Conservation (phyloP, 2,113 vertebrate genomes). For the Micronycteris hirsuta region DNA sequence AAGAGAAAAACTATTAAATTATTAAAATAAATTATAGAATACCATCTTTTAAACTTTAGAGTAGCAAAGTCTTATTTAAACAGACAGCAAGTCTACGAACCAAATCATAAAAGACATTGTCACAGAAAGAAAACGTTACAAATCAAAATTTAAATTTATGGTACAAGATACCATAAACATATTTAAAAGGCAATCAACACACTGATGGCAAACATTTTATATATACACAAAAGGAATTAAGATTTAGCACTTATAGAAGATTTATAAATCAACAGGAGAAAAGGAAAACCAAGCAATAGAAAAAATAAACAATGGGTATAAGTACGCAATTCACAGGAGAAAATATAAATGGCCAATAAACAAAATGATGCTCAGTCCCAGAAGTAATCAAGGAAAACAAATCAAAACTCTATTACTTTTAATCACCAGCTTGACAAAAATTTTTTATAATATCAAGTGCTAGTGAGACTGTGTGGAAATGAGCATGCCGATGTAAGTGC, state of each 20-base stretch:
- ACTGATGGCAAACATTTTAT: not conserved
- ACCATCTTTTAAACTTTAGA: not conserved
- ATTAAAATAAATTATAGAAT: not conserved
- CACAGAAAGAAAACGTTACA: not conserved
- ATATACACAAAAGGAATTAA: not conserved
- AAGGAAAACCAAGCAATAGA: not conserved
- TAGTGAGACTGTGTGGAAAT: not conserved
- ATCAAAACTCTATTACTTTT: not conserved
- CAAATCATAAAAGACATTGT: not conserved
- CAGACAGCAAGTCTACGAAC: not conserved
- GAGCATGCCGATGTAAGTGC: not conserved
- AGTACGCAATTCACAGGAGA: not conserved
- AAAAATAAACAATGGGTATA: not conserved
- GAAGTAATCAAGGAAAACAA: not conserved
- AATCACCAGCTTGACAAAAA: not conserved
- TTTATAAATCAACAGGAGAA: not conserved
- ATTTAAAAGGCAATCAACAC: not conserved
- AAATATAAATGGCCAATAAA: not conserved
- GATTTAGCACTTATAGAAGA: not conserved
- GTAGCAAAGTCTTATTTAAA: not conserved
- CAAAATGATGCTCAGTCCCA: not conserved
- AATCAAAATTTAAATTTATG: not conserved
- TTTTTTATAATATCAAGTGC: not conserved
- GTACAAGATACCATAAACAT: not conserved
- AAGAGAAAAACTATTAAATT: not conserved